Evolutionary conservation across 2,113 vertebrate species (phyloP).

Genomic region (Galemys pyrenaicus): DNA sequence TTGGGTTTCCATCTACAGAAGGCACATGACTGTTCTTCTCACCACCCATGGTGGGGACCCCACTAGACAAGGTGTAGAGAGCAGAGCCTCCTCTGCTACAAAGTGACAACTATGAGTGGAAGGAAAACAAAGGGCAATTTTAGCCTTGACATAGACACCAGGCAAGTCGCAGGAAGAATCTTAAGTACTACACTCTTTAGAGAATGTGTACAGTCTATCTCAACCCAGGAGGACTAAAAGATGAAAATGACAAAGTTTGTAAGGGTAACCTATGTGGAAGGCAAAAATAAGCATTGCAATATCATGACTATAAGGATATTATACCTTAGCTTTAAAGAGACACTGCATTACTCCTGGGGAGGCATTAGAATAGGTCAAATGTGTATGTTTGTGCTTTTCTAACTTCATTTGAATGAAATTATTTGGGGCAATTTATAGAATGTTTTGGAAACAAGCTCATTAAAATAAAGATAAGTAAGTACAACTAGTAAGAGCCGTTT

Average conservation of each 20-base stretch:
- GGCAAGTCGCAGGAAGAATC: not conserved
- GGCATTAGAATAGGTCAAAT: not conserved
- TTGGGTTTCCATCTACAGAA: not conserved
- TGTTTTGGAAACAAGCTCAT: slow-evolving; percentile 6
- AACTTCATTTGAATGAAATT: not conserved
- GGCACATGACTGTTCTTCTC: not conserved
- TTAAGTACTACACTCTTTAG: not conserved
- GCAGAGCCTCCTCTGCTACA: fast-evolving
- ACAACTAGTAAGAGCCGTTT: not conserved
- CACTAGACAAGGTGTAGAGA: not conserved
- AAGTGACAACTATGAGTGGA: not conserved
- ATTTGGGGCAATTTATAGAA: slow-evolving; percentile 39
- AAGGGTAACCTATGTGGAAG: not conserved
- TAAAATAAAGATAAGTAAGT: slow-evolving; percentile 36
- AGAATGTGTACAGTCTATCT: not conserved
- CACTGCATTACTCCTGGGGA: not conserved
- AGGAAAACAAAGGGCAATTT: not conserved
- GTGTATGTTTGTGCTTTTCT: not conserved
- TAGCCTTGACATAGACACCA: not conserved
- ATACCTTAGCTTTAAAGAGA: not conserved
- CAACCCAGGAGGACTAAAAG: not conserved
- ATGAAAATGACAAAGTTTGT: not conserved
- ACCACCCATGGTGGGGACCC: not conserved
- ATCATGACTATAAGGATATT: not conserved
- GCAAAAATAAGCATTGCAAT: not conserved